Evolutionary conservation across 2,797 vertebrate genomes (phyloP), one percentile per base, ranked within the genome.

Genomic region (Nannoperca australis): DNA sequence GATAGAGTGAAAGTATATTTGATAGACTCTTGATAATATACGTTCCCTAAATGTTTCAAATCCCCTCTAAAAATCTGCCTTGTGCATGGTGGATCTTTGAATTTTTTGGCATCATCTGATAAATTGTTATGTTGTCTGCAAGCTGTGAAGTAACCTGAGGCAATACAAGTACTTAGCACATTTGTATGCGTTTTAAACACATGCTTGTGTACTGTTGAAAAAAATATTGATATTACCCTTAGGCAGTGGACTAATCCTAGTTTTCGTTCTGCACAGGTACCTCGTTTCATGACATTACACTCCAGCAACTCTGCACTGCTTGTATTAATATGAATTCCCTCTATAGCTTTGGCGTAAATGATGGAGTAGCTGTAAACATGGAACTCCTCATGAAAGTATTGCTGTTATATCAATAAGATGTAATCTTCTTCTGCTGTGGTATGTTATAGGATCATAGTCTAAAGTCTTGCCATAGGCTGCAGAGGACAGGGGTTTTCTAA

Each of bases 151-250:
- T 73, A 81, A 79, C 88, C 88, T 1, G 63, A 66, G 85, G 92
- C 79, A 24, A 75, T 76, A 84, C 81, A 88, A 80, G 76, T 66
- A 76, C 82, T 85, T 64, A 63, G 47, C 62, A 70, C 74, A 88
- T 91, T 82, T 82, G 62, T 88, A 91, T 88, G 88, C 80, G 17
- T 70, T 69, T 71, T 81, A 88, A 90, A 89, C 83, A 89, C 81
- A 68, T 74, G 70, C 70, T 87, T 78, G 70, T 78, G 72, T 65
- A 40, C 77, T 76, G 69, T 49, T 83, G 83, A 50, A 63, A 64
- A 71, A 68, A 62, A 81, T 76, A 88, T 80, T 78, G 79, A 84
- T 81, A 71, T 70, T 69, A 54, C 88, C 92, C 88, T 63, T 4
- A 63, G 87, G 87, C 87, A 0, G 56, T n/a, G 66, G 81, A 72